A percentile compares a stretch with the other conserved stretches of the same genome.
Conservation (phyloP, 2,113 vertebrate species). For the Coracopsis vasa region DNA sequence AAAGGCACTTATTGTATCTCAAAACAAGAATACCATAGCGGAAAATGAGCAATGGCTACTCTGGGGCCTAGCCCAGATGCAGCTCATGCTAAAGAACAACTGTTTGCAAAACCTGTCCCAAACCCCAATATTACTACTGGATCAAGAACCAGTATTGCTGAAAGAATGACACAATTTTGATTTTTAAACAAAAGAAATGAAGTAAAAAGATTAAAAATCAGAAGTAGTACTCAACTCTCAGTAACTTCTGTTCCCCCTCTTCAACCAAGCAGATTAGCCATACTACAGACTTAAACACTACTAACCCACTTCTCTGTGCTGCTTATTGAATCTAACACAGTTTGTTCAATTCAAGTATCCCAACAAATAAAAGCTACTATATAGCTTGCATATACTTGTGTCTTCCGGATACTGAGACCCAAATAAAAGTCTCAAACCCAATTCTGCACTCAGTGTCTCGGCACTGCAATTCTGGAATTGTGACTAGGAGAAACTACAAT, state of each 20-base stretch:
- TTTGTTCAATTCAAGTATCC: neutral
- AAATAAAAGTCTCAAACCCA: neutral
- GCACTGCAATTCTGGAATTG: neutral
- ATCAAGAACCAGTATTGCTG: neutral
- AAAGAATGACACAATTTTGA: neutral
- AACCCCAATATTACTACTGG: neutral
- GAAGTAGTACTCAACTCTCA: neutral
- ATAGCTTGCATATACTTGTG: neutral
- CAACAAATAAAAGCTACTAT: neutral
- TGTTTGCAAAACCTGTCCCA: neutral
- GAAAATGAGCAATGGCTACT: neutral
- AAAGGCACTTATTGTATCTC: neutral
- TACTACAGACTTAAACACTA: neutral
- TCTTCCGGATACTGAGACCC: neutral
- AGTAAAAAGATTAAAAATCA: neutral
- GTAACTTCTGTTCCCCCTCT: neutral
- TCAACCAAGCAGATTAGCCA: neutral
- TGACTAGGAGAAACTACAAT: neutral
- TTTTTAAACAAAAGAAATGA: neutral
- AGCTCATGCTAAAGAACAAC: neutral
- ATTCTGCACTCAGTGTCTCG: neutral
- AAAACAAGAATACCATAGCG: neutral
- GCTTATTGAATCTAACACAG: neutral
- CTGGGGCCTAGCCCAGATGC: too few species aligned
- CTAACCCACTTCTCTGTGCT: neutral